phyloP scores from a whole-genome alignment of 2,888 invertebrate genomes.

The Antheraea yamamai region DNA sequence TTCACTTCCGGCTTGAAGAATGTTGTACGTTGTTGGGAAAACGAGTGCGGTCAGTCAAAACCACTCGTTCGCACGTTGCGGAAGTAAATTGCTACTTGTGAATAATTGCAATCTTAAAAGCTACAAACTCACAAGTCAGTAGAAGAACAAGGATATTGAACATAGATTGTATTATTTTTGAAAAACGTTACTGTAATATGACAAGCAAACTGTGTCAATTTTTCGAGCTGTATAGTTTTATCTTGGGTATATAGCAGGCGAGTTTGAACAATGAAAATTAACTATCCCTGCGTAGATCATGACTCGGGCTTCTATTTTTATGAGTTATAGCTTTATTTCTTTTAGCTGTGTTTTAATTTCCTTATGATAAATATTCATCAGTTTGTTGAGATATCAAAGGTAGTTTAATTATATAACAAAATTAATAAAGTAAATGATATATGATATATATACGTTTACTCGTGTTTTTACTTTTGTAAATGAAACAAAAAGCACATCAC shows the following conservation, averaged over 20 bases:
- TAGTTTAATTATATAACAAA: background rate
- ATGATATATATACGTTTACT: background rate
- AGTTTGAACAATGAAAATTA: background rate
- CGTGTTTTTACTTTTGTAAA: no score
- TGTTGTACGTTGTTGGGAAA: background rate
- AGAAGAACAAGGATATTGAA: background rate
- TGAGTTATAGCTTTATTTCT: background rate
- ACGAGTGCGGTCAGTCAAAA: background rate
- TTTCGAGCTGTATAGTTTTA: background rate
- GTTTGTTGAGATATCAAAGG: background rate
- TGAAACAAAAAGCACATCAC: background rate
- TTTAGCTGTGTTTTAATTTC: background rate
- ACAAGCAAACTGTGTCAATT: background rate
- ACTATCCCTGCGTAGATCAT: background rate
- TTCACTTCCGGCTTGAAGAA: background rate
- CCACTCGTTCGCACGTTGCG: background rate
- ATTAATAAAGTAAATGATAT: background rate
- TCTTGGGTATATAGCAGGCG: background rate
- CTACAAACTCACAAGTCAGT: background rate
- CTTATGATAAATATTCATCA: background rate
- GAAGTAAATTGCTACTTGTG: background rate
- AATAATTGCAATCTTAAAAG: background rate
- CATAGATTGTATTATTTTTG: background rate
- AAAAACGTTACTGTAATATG: background rate
- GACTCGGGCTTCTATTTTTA: background rate